Evolutionary conservation across 2,888 invertebrate species (phyloP).

Genomic region (Periphyllus acericola): DNA sequence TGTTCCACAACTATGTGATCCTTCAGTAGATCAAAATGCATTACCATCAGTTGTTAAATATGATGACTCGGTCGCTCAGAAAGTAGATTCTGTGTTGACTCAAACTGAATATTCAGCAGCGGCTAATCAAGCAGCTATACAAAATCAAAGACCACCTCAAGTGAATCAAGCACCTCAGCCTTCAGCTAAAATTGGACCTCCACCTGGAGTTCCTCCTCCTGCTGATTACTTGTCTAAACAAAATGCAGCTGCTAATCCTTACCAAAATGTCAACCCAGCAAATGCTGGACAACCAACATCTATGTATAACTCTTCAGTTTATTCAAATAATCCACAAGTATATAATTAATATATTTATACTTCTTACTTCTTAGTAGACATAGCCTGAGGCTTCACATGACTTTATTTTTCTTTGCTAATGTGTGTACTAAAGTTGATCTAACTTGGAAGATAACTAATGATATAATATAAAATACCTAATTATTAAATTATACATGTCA

Average conservation of each 20-base stretch:
- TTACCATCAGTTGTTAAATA: conserved; percentile 53
- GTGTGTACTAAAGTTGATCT: neutral
- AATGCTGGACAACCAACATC: conserved; percentile 56
- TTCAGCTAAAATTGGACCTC: conserved; percentile 63
- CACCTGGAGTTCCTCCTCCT: conserved; percentile 56
- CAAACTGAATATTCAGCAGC: conserved; percentile 54
- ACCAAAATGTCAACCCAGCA: conserved; percentile 53
- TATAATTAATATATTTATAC: neutral
- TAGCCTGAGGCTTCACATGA: neutral
- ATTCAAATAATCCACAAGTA: conserved; percentile 60
- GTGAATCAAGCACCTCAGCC: conserved; percentile 65
- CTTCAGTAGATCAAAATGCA: conserved; percentile 38
- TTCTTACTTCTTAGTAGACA: neutral
- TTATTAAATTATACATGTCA: too few relatives aligned
- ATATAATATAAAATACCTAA: too few relatives aligned
- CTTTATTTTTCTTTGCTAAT: neutral
- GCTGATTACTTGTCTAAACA: conserved; percentile 55
- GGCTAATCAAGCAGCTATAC: conserved; percentile 45
- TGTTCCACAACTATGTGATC: conserved; percentile 54
- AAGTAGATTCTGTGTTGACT: conserved; percentile 49
- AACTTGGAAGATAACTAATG: too few relatives aligned
- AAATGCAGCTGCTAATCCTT: conserved; percentile 38
- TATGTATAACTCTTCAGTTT: conserved; percentile 52
- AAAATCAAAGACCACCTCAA: conserved; percentile 66
- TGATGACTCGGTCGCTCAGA: conserved; percentile 53